Evolutionary conservation across 2,888 invertebrate species (phyloP).

Genomic region (Eudemis profundana): DNA sequence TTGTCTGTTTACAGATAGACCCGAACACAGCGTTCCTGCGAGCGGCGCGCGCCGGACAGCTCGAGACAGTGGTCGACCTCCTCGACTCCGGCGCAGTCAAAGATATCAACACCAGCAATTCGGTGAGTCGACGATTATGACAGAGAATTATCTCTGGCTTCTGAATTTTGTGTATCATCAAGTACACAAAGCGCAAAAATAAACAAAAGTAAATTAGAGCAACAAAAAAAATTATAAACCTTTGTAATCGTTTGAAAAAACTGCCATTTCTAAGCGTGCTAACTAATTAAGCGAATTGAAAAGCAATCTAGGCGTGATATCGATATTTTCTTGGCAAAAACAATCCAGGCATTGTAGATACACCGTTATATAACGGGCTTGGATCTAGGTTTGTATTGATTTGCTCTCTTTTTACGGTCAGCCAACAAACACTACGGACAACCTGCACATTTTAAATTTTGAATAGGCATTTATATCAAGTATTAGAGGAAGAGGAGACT

Average conservation of each 20-base stretch:
- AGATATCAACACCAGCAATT: slow-evolving; percentile 99
- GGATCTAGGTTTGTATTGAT: slow-evolving; percentile 8
- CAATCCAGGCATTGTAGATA: not conserved
- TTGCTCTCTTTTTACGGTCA: not conserved
- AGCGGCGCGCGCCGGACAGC: slow-evolving; percentile 98
- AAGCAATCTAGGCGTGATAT: not conserved
- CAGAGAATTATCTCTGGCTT: no score
- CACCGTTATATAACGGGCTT: not conserved
- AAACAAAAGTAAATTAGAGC: not conserved
- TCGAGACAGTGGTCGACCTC: slow-evolving; percentile 97
- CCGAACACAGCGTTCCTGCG: slow-evolving; percentile 98
- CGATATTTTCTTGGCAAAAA: slow-evolving; percentile 24
- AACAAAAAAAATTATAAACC: no score
- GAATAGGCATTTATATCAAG: no score
- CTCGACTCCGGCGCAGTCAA: slow-evolving; percentile 93
- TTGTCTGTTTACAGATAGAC: slow-evolving; percentile 90
- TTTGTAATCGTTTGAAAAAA: not conserved
- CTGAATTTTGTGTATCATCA: no score
- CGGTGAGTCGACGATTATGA: slow-evolving; percentile 92
- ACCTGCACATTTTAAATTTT: no score
- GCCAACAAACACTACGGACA: no score
- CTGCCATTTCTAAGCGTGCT: not conserved
- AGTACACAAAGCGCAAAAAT: no score
- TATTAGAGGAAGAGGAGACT: no score
- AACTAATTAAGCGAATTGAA: not conserved